A percentile compares a stretch with the other conserved stretches of the same genome.
Conservation (phyloP, 2,113 vertebrate genomes). For the Sclerurus mexicanus region DNA sequence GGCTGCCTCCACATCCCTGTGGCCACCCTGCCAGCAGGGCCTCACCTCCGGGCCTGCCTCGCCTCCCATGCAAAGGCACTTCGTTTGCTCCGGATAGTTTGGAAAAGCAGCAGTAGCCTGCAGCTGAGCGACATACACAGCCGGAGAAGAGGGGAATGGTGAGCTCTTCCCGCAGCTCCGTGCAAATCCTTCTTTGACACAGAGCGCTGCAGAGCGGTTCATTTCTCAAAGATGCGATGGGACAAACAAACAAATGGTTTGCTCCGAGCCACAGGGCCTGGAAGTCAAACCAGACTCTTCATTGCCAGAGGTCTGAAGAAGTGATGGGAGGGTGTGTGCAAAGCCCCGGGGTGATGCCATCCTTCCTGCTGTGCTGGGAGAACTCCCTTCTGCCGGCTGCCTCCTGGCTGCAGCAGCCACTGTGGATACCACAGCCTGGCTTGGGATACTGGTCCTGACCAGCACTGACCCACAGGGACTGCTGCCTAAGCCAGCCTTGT, state of each 20-base stretch:
- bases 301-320: neutral
- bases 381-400: neutral
- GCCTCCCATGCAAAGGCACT: neutral
- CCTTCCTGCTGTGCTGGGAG: accelerated
- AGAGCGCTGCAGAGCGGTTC: accelerated
- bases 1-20: accelerated
- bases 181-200: neutral
- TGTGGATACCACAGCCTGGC: accelerated
- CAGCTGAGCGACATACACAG: neutral
- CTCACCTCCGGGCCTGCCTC: neutral
- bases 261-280: neutral
- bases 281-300: neutral
- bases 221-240: neutral
- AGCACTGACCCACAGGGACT: accelerated
- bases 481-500: neutral
- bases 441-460: neutral
- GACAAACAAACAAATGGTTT: neutral
- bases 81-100: neutral
- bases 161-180: neutral
- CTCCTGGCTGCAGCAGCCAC: accelerated
- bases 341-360: neutral
- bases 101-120: neutral
- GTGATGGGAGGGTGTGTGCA: neutral
- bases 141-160: neutral
- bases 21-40: neutral